Evolutionary conservation across 92 coral and sea anemone genomes (phyloP).

Genomic region (Parazoanthus darwini): DNA sequence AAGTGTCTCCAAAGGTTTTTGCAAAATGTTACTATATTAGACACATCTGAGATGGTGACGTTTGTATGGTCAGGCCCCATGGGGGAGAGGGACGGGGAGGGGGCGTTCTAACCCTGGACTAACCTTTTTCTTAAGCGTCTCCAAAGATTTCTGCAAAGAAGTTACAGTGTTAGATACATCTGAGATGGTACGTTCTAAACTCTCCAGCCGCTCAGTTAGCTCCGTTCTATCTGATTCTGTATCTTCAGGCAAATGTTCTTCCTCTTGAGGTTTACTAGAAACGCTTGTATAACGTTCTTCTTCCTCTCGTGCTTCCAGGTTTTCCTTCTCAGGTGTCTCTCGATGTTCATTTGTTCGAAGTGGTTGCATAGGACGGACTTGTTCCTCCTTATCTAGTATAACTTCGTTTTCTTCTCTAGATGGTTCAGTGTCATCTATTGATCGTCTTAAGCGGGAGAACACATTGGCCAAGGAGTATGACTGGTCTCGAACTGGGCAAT

Average conservation of each 20-base stretch:
- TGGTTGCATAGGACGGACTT: background rate
- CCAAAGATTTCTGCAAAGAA: conserved; percentile 22
- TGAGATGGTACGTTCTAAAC: conserved; percentile 27
- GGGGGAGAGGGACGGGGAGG: background rate
- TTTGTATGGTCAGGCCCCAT: too few relatives aligned
- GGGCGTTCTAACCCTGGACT: background rate
- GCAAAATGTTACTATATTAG: too few relatives aligned
- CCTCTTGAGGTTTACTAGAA: background rate
- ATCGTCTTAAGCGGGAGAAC: conserved; percentile 31
- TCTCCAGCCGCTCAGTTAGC: conserved; percentile 15
- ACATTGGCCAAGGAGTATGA: conserved; percentile 13
- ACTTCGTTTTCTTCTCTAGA: background rate
- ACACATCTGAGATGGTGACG: too few relatives aligned
- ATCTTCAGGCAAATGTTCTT: background rate
- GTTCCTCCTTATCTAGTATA: background rate
- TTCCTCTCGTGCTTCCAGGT: background rate
- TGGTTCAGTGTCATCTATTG: background rate
- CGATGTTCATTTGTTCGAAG: background rate
- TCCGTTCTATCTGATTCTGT: background rate
- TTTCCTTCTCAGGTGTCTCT: background rate
- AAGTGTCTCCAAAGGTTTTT: too few relatives aligned
- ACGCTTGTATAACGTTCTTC: background rate
- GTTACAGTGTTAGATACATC: conserved; percentile 22
- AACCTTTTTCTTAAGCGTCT: conserved; percentile 30
- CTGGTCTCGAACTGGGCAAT: conserved; percentile 23